Percentiles rank a stretch among this genome's conserved stretches.
These are phyloP conservation scores for Synergus laeviventris DNA, from an alignment of 2,888 invertebrate genomes.

Conservation along the genomic window DNA sequence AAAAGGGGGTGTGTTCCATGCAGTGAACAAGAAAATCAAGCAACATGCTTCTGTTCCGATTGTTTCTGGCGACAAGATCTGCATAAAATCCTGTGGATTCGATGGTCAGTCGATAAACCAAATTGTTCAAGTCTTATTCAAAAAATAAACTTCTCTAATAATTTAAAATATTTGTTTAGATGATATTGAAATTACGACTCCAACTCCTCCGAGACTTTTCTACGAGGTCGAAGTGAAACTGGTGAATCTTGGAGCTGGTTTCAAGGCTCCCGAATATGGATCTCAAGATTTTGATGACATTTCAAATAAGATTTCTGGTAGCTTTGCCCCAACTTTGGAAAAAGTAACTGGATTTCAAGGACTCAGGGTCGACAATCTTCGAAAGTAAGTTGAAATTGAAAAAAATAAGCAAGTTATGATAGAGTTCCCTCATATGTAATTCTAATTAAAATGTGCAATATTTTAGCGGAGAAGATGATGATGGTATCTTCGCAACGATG, in stretches of 20 bases:
- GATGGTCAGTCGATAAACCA: slow-evolving; percentile 77
- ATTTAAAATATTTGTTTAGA: slow-evolving; percentile 65
- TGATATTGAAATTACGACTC: slow-evolving; percentile 80
- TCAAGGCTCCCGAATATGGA: slow-evolving; percentile 85
- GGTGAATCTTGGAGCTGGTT: slow-evolving; percentile 86
- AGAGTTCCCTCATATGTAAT: background rate
- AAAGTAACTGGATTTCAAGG: slow-evolving; percentile 85
- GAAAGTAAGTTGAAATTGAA: slow-evolving; percentile 74
- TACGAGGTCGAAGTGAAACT: slow-evolving; percentile 87
- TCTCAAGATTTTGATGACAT: slow-evolving; percentile 85
- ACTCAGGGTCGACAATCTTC: slow-evolving; percentile 83
- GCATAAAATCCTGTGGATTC: slow-evolving; percentile 87
- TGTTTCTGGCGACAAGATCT: slow-evolving; percentile 86
- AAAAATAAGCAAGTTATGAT: background rate
- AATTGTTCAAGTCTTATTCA: background rate
- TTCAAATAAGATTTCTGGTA: slow-evolving; percentile 81
- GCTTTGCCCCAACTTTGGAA: slow-evolving; percentile 80
- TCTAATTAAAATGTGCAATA: slow-evolving; percentile 4
- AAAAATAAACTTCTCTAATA: background rate
- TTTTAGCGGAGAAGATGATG: slow-evolving; percentile 74
- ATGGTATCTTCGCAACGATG: slow-evolving; percentile 86
- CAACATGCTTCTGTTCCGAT: slow-evolving; percentile 87
- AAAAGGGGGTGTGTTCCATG: slow-evolving; percentile 88
- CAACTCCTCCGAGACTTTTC: slow-evolving; percentile 81
- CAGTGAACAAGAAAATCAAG: slow-evolving; percentile 89